Base-by-base conservation (phyloP, 2,113 vertebrate species). In the Pagrus major region DNA sequence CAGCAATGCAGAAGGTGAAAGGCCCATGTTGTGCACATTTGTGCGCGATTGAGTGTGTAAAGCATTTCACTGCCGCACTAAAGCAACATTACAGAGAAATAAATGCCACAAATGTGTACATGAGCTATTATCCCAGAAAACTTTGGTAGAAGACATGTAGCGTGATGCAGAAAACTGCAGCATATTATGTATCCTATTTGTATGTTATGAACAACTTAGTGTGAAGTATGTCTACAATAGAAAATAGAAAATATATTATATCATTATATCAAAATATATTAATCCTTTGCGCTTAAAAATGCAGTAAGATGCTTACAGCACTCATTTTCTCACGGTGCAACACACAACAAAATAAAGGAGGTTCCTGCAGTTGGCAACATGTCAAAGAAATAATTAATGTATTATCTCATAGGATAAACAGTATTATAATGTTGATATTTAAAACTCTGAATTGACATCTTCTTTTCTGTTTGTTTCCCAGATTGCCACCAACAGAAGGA, bases 1-100 rank as follows among this genome's bases (percentile, higher is more conserved):
- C 98, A 0, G 98, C 98, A 78, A 99, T 99, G 98, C 98, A 99
- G 94, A 99, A 99, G 98, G 98, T 99, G 94, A 49, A 2, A 9
- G 7, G 9, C 18, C 16, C 25, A 9, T 42, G 10, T 42, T 60
- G 14, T 46, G 15, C 14, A 14, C 14, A 3, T 44, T 15, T 65
- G 16, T 59, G 14, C 21, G 8, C n/a, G 41, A 65, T 12, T 76
- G 35, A 15, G 6, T 74, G 0, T n/a, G 18, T 33, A 21, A 63
- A 68, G 15, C 12, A 14, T 29, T 9, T 29, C 2, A 35, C 21
- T 33, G 2, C 16, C 16, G 37, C 4, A 16, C 31, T 31, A 12
- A 15, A 33, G 56, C 41, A 46, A 37, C 20, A 9, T 41, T 9
- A 51, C 21, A 6, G 18, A 46, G n/a, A 18, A 4, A 23, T 44